A percentile compares a stretch with the other conserved stretches of the same genome.
phyloP scores from a whole-genome alignment of 2,888 invertebrate species.

The Polia nebulosa region DNA sequence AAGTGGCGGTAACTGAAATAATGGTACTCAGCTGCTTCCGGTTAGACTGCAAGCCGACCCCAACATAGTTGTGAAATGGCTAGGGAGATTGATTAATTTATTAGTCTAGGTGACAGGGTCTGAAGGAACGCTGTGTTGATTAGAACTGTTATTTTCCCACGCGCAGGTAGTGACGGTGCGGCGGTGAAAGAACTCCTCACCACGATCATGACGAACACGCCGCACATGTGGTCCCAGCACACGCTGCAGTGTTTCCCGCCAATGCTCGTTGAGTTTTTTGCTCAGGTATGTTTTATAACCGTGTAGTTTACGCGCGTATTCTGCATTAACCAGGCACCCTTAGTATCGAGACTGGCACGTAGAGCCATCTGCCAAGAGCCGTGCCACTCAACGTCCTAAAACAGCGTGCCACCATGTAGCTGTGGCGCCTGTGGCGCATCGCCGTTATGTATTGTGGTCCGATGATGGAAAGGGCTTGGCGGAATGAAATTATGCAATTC shows the following conservation, averaged over 20 bases:
- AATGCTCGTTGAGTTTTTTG: constrained; percentile 97
- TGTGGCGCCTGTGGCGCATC: too few species aligned
- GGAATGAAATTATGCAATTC: too few species aligned
- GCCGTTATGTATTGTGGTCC: too few species aligned
- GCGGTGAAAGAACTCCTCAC: constrained; percentile 98
- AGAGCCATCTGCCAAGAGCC: too few species aligned
- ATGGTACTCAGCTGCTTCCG: too few species aligned
- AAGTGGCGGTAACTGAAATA: neutral
- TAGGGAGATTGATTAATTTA: too few species aligned
- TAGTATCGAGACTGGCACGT: neutral
- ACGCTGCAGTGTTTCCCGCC: constrained; percentile 98
- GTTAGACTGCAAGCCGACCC: too few species aligned
- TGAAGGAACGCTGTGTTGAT: neutral
- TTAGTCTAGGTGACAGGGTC: too few species aligned
- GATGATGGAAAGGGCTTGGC: too few species aligned
- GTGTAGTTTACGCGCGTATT: neutral
- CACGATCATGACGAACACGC: constrained; percentile 98
- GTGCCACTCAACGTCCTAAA: too few species aligned
- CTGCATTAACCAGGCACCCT: neutral
- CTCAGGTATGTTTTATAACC: constrained; percentile 87
- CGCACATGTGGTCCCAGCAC: constrained; percentile 98
- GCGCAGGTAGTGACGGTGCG: constrained; percentile 91
- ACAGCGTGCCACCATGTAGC: too few species aligned
- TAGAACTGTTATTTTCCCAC: neutral
- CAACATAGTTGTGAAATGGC: too few species aligned